Conservation (phyloP, 2,797 vertebrate species). For the Sparus aurata region DNA sequence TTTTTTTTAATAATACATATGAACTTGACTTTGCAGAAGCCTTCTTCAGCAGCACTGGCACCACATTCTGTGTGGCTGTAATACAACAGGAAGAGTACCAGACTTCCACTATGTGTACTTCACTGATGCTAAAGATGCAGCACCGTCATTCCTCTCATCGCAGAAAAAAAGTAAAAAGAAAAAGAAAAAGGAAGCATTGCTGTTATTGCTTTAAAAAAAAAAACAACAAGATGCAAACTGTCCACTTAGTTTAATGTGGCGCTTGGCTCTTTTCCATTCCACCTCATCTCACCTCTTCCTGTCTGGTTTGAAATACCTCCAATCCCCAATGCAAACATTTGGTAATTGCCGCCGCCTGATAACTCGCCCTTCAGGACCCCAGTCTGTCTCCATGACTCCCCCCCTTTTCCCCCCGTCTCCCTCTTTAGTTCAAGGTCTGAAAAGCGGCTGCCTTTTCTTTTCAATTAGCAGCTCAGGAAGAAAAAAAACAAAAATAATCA, state of each 20-base stretch:
- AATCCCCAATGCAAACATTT: constrained; percentile 66
- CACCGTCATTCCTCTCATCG: constrained; percentile 25
- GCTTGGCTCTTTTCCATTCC: constrained; percentile 61
- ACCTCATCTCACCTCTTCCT: constrained; percentile 57
- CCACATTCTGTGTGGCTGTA: neutral
- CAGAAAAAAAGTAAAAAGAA: constrained; percentile 6
- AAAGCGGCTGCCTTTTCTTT: constrained; percentile 52
- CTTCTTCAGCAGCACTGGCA: neutral
- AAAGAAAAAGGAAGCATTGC: neutral
- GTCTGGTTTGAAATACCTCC: constrained; percentile 52
- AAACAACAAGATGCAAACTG: constrained; percentile 42
- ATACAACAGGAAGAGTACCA: neutral
- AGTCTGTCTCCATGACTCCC: constrained; percentile 38
- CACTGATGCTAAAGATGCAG: constrained; percentile 12
- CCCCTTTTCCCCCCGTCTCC: neutral
- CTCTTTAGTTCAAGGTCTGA: constrained; percentile 22
- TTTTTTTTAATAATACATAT: constrained; percentile 3
- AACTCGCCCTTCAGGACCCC: constrained; percentile 41
- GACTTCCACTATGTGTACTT: neutral
- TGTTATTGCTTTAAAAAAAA: constrained; percentile 25
- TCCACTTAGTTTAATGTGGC: constrained; percentile 70
- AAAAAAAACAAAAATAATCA: constrained; percentile 50
- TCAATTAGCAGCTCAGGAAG: constrained; percentile 62
- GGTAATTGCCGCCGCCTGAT: constrained; percentile 61
- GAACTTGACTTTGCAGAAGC: constrained; percentile 10